Percentiles rank a stretch among this genome's conserved stretches.
Conservation (phyloP, 2,113 vertebrate species). For the Plecturocebus donacophilus region DNA sequence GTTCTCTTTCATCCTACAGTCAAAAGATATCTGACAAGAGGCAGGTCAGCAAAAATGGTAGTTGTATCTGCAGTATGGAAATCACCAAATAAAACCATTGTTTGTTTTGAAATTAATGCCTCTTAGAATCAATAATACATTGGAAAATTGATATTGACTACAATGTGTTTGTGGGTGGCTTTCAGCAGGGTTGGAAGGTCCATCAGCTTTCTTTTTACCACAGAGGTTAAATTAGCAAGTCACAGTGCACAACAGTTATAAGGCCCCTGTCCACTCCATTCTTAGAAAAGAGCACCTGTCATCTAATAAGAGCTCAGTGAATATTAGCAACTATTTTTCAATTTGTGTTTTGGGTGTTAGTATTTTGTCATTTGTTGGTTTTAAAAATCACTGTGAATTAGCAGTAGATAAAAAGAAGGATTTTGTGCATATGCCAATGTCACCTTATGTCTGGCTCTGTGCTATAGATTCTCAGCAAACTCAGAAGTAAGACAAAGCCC, state of each 20-base stretch:
- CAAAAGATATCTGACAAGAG: constrained; percentile 84
- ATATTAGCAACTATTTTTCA: constrained; percentile 1
- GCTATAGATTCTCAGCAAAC: neutral
- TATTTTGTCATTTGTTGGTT: neutral
- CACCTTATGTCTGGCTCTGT: neutral
- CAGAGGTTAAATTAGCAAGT: constrained; percentile 41
- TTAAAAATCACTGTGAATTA: neutral
- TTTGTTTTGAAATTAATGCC: constrained; percentile 86
- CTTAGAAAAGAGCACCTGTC: neutral
- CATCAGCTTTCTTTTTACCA: constrained; percentile 4
- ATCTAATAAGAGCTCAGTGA: neutral
- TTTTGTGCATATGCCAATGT: neutral
- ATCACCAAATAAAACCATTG: constrained; percentile 85
- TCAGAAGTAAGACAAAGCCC: neutral
- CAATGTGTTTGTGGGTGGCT: constrained; percentile 45
- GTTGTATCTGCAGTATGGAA: constrained; percentile 82
- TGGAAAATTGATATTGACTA: constrained; percentile 86
- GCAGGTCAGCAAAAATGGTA: constrained; percentile 82
- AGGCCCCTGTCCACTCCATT: neutral
- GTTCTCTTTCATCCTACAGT: constrained; percentile 78
- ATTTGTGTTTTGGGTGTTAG: neutral
- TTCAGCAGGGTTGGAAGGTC: neutral
- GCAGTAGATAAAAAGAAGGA: neutral
- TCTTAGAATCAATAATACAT: constrained; percentile 85
- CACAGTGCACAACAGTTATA: neutral